These are phyloP conservation scores for Syrrhaptes paradoxus DNA, from an alignment of 2,113 vertebrate genomes.

Conservation along the genomic window DNA sequence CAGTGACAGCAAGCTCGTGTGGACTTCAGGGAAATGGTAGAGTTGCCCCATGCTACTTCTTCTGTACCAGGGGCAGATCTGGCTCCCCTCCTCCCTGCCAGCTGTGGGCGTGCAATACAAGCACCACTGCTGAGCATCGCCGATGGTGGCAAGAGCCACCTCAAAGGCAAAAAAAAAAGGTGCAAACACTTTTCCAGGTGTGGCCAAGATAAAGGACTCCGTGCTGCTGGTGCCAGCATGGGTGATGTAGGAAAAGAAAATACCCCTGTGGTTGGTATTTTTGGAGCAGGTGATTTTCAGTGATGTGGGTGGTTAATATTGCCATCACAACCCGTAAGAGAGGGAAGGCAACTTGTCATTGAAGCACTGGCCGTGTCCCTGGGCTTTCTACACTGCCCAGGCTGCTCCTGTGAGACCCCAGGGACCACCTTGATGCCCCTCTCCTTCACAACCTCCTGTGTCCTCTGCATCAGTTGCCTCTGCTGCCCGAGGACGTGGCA, in stretches of 20 bases:
- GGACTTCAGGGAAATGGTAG: background rate
- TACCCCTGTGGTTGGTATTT: background rate
- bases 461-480: background rate
- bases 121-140: background rate
- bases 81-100: background rate
- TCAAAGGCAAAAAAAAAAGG: background rate
- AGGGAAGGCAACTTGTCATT: background rate
- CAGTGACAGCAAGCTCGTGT: background rate
- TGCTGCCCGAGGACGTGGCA: background rate
- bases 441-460: background rate
- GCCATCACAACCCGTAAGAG: background rate
- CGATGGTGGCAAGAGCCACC: background rate
- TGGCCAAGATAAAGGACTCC: background rate
- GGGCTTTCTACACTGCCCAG: background rate
- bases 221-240: fast-evolving
- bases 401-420: background rate
- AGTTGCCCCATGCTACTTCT: fast-evolving
- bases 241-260: background rate
- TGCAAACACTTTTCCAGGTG: background rate
- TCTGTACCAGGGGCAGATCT: background rate
- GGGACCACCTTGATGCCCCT: background rate
- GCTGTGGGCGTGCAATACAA: background rate
- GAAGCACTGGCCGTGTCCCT: background rate
- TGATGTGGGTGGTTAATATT: background rate
- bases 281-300: background rate